These are phyloP conservation scores for Zingel zingel DNA, from an alignment of 2,113 vertebrate genomes.

Conservation along the genomic window DNA sequence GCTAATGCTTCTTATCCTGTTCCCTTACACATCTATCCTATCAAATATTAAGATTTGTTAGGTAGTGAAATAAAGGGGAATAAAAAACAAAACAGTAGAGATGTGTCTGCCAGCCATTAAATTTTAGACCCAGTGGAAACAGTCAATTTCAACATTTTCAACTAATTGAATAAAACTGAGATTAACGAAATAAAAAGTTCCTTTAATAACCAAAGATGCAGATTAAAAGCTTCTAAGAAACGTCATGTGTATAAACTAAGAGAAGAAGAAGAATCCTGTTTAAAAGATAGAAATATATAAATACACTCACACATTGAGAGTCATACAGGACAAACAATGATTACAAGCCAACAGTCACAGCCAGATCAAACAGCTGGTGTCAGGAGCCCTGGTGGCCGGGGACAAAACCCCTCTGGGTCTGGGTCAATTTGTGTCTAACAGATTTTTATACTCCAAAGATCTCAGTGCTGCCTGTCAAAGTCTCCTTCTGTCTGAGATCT, in stretches of 20 bases:
- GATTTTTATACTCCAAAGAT: conserved; percentile 18
- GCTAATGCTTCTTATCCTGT: background rate
- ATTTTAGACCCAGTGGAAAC: background rate
- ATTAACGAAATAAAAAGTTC: background rate
- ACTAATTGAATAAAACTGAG: background rate
- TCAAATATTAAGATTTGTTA: too few relatives aligned
- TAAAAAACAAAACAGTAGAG: background rate
- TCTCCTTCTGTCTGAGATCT: conserved; percentile 28
- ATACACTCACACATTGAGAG: background rate
- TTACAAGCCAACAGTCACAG: conserved; percentile 19
- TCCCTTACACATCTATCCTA: background rate
- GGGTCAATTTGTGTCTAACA: conserved; percentile 10
- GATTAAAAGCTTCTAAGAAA: background rate
- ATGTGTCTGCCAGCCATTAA: background rate
- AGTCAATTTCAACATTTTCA: too few relatives aligned
- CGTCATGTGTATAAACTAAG: background rate
- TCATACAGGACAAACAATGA: conserved; percentile 19
- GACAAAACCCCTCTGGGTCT: conserved; percentile 48
- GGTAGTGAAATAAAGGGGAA: background rate
- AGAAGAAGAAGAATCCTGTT: background rate
- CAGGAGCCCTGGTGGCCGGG: conserved; percentile 3
- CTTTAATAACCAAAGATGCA: background rate
- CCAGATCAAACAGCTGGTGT: conserved; percentile 59
- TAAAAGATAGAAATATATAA: background rate
- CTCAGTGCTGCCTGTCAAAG: conserved; percentile 4